Evolutionary conservation across 2,113 vertebrate species (phyloP), one percentile per base, ranked within the genome.

Genomic region (Alouatta palliata): DNA sequence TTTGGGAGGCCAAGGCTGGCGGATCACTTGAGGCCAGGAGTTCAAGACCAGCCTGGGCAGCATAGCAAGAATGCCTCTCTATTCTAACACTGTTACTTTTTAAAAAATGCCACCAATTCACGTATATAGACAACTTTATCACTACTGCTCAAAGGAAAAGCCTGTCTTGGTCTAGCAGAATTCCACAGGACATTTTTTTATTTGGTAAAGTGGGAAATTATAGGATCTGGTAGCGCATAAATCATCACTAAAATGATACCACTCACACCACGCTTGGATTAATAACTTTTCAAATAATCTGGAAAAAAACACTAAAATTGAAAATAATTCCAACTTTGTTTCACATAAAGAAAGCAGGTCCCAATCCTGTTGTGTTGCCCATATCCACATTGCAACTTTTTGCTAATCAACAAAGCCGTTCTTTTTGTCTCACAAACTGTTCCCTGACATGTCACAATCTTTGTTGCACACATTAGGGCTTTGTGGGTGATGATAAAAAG

Each of bases 261-360:
- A 64, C 47, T 88, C 49, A 27, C 52, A 77, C 40, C 37, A 79
- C 10, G 30, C 45, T 20, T n/a, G 40, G 49, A 77, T 79, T 83
- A 76, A 49, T 54, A 83, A 32, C 77, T 96, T 93, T 83, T 68
- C 85, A 92, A 82, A 58, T 52, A 93, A 49, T 58, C 54, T 88
- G 23, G 37, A 81, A 47, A 12, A 37, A 9, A 58, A 43, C 23
- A 35, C 40, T 87, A 58, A 86, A 70, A 43, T 25, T 56, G 68
- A 81, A 90, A 70, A 37, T 81, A 76, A 56, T 45, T 93, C 52
- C 81, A 68, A 45, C 40, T 40, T 91, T 10, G 35, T 76, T 56
- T 68, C 87, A 58, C 82, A 66, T 47, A 25, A 45, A 83, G 70
- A 35, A 93, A 58, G 35, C 2, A 21, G 49, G 30, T 77, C 5